Base-by-base conservation (phyloP, 2,113 vertebrate species). In the Rhinolophus ferrumequinum region DNA sequence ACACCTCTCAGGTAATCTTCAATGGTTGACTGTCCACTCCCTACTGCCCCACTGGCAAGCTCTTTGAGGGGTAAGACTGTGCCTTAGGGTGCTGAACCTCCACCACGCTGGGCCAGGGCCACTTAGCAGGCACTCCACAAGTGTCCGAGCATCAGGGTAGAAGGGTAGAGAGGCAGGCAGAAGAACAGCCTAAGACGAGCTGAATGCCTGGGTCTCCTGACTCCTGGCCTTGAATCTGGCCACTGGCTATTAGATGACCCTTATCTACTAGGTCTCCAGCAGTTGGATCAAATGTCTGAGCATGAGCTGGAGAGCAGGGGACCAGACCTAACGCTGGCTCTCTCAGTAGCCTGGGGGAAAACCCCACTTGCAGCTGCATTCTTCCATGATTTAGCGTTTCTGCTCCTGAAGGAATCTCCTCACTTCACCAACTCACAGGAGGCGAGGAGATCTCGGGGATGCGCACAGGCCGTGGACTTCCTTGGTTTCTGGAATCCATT, bases 391-490 rank as follows among this genome's bases (percentile, higher is more conserved):
- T 66, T 28, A 21, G 28, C 10, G 26, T 41, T 72, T 88, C 70
- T 75, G 87, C 66, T 91, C 38, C 16, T 0, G 24, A 66, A 35
- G 70, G 35, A 54, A 58, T 7, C 4, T 62, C 33, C 58, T 80
- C 50, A 52, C 56, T 56, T 82, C 52, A 22, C 52, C 13, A 21
- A 15, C 56, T 92, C 58, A 69, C 16, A 69, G 95, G 64, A 66
- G 38, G 76, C 19, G 5, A 8, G 1, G 52, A 85, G 82, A 54
- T 60, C n/a, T 81, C 5, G 35, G 38, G 11, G 16, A 35, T 14
- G 52, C 24, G 2, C 0, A 1, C 13, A 18, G 33, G 33, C 73
- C 19, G 41, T 1, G 0, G 3, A 44, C 24, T 58, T 41, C 18
- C 50, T 38, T 6, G 0, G 44, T 18, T 9, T 56, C 38, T 62